Evolutionary conservation across 2,888 invertebrate species (phyloP).

Genomic region (Callyntrura guangdongensis): DNA sequence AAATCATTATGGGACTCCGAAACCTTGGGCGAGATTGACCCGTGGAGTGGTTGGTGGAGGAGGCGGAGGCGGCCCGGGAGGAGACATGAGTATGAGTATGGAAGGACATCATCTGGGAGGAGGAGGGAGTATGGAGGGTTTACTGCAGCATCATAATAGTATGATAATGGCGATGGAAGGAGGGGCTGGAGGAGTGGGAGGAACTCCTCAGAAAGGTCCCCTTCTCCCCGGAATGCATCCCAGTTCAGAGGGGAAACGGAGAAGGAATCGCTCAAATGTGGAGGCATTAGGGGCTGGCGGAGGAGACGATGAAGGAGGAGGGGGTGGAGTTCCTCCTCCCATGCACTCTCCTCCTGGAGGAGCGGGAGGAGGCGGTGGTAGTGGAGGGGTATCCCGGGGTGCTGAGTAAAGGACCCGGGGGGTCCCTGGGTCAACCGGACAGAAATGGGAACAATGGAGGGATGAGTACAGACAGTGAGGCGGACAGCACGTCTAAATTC

Average conservation of each 20-base stretch:
- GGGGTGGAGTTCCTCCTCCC: constrained; percentile 56
- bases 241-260: constrained; percentile 87
- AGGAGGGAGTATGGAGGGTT: constrained; percentile 48
- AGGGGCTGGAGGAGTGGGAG: not conserved
- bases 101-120: not conserved
- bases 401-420: no score
- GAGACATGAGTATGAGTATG: not conserved
- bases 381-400: constrained; percentile 89
- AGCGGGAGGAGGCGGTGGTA: not conserved
- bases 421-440: not conserved
- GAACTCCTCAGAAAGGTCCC: constrained; percentile 81
- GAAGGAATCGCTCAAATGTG: constrained; percentile 88
- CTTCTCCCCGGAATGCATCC: constrained; percentile 87
- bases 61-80: not conserved
- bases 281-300: constrained; percentile 87
- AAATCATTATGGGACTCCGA: constrained; percentile 89
- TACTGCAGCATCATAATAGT: constrained; percentile 60
- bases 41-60: constrained; percentile 38
- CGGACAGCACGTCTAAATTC: constrained; percentile 61
- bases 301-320: constrained; percentile 81
- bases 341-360: constrained; percentile 61
- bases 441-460: constrained; percentile 74
- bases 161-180: constrained; percentile 66
- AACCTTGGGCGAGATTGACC: constrained; percentile 86
- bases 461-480: constrained; percentile 69